Conservation (phyloP, 2,797 vertebrate genomes). For the Thaleichthys pacificus region DNA sequence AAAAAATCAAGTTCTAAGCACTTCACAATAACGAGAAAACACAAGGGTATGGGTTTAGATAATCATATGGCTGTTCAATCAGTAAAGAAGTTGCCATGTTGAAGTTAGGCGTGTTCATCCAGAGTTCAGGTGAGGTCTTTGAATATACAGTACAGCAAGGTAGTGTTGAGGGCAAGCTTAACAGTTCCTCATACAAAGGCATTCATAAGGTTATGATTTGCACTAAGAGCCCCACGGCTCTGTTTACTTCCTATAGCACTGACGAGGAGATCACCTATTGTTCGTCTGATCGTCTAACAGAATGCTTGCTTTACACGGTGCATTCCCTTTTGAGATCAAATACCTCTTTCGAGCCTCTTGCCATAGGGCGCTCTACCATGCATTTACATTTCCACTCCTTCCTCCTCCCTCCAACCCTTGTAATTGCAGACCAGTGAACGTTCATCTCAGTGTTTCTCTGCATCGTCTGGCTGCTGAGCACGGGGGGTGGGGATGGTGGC, state of each 20-base stretch:
- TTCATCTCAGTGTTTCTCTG: conserved; percentile 15
- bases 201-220: conserved; percentile 64
- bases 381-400: conserved; percentile 23
- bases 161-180: conserved; percentile 52
- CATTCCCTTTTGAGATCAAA: conserved; percentile 37
- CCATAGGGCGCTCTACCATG: conserved; percentile 27
- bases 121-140: conserved; percentile 35
- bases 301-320: conserved; percentile 46
- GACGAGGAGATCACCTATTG: conserved; percentile 55
- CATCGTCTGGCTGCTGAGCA: conserved; percentile 13
- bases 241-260: conserved; percentile 56
- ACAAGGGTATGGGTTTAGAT: conserved; percentile 2
- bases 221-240: conserved; percentile 61
- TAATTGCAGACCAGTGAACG: conserved; percentile 13
- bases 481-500: not conserved
- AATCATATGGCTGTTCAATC: not conserved
- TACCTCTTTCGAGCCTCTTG: conserved; percentile 25
- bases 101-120: not conserved
- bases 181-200: conserved; percentile 64
- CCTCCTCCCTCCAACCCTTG: conserved; percentile 7
- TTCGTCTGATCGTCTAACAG: conserved; percentile 64
- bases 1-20: conserved; percentile 34
- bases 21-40: conserved; percentile 29
- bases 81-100: not conserved
- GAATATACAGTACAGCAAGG: conserved; percentile 57